These are phyloP conservation scores for Myotis planiceps DNA, from an alignment of 2,797 vertebrate genomes.

Conservation along the genomic window DNA sequence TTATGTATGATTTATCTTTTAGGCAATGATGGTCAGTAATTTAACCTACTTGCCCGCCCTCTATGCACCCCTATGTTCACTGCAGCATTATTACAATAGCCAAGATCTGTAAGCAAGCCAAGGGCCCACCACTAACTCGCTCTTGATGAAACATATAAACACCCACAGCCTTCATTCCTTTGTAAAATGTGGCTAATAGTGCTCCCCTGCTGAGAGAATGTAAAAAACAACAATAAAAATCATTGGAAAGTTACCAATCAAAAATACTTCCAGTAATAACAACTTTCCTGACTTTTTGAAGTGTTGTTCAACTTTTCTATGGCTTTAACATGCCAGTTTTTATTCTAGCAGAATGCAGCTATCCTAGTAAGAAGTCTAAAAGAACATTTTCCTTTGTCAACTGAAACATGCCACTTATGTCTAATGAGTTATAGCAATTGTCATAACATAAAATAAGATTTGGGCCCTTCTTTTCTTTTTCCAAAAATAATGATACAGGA, in stretches of 20 bases:
- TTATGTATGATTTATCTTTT: neutral
- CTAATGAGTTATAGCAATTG: conserved; percentile 35
- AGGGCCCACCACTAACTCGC: neutral
- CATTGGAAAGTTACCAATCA: neutral
- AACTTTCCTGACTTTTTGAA: neutral
- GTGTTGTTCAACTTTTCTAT: neutral
- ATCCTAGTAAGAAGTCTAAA: neutral
- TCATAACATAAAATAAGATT: conserved; percentile 62
- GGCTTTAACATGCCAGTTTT: neutral
- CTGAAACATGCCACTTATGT: conserved; percentile 28
- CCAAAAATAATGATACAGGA: conserved; percentile 14
- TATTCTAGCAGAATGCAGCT: neutral
- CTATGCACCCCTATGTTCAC: neutral
- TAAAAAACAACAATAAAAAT: conserved; percentile 21
- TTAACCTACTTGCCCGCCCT: neutral
- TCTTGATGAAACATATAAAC: neutral
- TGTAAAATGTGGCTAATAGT: neutral
- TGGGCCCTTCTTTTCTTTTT: neutral
- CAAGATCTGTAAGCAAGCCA: neutral
- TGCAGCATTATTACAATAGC: neutral
- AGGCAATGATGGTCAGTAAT: neutral
- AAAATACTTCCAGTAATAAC: neutral
- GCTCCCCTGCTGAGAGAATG: neutral
- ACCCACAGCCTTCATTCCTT: neutral
- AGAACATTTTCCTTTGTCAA: conserved; percentile 19